Conservation (phyloP, 2,888 invertebrate species). For the Scaptomyza polygonia region DNA sequence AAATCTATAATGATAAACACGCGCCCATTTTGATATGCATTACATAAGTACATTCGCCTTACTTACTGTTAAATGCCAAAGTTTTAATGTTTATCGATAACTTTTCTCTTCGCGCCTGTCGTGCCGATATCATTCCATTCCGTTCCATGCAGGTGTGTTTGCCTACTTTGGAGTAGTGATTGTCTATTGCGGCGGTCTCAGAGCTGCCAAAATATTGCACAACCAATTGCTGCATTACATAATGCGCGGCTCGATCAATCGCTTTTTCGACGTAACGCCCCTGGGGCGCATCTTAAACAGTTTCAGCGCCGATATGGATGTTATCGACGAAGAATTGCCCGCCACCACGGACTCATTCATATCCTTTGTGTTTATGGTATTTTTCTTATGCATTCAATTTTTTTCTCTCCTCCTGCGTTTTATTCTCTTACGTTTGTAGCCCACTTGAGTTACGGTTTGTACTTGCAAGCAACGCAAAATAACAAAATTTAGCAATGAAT, state of each 20-base stretch:
- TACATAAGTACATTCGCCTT: conserved; percentile 32
- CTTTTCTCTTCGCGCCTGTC: conserved; percentile 16
- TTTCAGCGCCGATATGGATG: conserved; percentile 89
- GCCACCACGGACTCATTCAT: conserved; percentile 85
- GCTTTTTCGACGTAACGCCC: conserved; percentile 90
- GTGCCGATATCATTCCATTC: conserved; percentile 31
- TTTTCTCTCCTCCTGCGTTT: conserved; percentile 9
- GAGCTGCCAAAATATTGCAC: conserved; percentile 87
- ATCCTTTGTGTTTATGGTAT: conserved; percentile 84
- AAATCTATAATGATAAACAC: conserved; percentile 12
- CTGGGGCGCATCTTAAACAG: conserved; percentile 88
- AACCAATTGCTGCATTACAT: conserved; percentile 86
- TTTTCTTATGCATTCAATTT: conserved; percentile 38
- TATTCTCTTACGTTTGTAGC: conserved; percentile 46
- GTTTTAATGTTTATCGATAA: conserved; percentile 37
- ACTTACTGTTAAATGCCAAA: conserved; percentile 30
- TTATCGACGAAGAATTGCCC: conserved; percentile 87
- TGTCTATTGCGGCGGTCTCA: conserved; percentile 86
- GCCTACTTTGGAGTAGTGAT: conserved; percentile 86
- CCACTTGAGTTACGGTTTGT: conserved; percentile 67
- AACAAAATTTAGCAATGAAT: conserved; percentile 10
- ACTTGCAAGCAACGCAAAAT: conserved; percentile 22
- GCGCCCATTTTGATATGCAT: conserved; percentile 22
- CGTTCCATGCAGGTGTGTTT: conserved; percentile 83
- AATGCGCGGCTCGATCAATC: conserved; percentile 87